Conservation (phyloP, 2,797 vertebrate genomes). For the Anableps anableps region DNA sequence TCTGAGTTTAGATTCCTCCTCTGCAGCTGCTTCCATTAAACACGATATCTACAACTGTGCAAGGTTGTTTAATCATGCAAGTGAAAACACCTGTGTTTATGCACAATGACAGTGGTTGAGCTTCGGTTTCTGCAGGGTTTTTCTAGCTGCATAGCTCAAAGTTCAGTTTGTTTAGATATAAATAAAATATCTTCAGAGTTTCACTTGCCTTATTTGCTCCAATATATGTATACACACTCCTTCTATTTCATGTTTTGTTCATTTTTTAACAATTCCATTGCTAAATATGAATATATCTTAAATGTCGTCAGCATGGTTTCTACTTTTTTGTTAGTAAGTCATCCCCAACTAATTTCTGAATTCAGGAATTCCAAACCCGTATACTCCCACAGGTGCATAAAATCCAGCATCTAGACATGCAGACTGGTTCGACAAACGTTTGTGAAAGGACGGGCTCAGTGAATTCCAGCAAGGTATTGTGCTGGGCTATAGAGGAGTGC, state of each 20-base stretch:
- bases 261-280: background rate
- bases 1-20: background rate
- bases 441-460: background rate
- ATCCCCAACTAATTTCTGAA: background rate
- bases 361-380: background rate
- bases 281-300: background rate
- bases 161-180: background rate
- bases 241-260: background rate
- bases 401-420: background rate
- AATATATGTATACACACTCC: background rate
- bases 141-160: background rate
- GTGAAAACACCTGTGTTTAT: slow-evolving; percentile 7
- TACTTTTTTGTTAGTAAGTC: background rate
- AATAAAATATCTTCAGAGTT: slow-evolving; percentile 6
- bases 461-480: background rate
- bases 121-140: background rate
- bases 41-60: background rate
- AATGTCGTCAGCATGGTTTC: background rate
- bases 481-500: background rate
- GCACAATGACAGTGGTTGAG: background rate
- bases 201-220: background rate
- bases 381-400: background rate
- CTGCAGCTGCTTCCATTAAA: background rate
- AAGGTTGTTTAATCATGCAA: background rate
- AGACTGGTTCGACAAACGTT: background rate